Evolutionary conservation across 2,797 vertebrate species (phyloP).

Genomic region (Gadopsis marmoratus): DNA sequence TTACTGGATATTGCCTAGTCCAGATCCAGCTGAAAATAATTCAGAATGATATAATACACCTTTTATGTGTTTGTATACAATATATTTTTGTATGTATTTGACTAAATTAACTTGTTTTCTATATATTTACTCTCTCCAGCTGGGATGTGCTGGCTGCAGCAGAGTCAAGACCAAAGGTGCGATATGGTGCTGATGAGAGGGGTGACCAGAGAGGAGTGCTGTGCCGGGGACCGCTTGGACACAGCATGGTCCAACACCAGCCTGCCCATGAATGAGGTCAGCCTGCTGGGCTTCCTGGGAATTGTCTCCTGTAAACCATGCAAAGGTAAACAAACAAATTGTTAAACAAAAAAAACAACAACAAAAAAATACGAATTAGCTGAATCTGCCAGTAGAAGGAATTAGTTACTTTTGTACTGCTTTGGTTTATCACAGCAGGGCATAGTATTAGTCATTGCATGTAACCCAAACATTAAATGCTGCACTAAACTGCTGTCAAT

Average conservation of each 20-base stretch:
- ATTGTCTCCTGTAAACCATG: conserved; percentile 95
- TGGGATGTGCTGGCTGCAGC: conserved; percentile 97
- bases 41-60: not conserved
- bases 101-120: not conserved
- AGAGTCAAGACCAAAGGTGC: conserved; percentile 91
- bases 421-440: conserved; percentile 14
- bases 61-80: not conserved
- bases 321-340: conserved; percentile 88
- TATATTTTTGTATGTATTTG: not conserved
- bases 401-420: not conserved
- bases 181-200: conserved; percentile 93
- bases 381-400: conserved; percentile 13
- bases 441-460: not conserved
- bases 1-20: not conserved
- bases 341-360: not conserved
- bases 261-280: conserved; percentile 94
- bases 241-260: conserved; percentile 96
- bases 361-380: not conserved
- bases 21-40: not conserved
- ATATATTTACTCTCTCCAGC: conserved; percentile 77
- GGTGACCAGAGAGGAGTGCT: conserved; percentile 94
- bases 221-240: conserved; percentile 89
- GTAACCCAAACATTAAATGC: not conserved
- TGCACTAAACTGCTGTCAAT: not conserved
- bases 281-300: conserved; percentile 93